These are phyloP conservation scores for Geodia barretti DNA, from an alignment of 37 sponge, comb jelly and placozoan genomes.

Conservation along the genomic window DNA sequence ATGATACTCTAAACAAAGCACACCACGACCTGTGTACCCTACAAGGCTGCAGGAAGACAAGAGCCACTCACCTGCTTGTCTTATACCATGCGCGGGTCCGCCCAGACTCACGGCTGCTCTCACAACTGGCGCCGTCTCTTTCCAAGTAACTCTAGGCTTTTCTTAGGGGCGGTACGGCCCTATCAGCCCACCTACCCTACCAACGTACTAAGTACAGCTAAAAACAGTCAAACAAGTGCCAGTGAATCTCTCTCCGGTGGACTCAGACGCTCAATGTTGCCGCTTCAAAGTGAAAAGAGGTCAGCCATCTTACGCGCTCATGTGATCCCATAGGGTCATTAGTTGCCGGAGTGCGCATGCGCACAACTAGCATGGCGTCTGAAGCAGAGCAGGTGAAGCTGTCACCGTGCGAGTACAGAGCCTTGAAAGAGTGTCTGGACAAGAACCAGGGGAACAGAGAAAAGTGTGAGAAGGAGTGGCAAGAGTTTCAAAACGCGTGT, in stretches of 20 bases:
- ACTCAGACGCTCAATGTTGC: neutral
- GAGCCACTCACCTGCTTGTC: neutral
- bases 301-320: slow-evolving; percentile 55
- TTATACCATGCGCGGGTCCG: neutral
- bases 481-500: slow-evolving; percentile 50
- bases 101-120: neutral
- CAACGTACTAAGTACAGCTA: neutral
- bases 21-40: neutral
- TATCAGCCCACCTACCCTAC: neutral
- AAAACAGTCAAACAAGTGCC: neutral
- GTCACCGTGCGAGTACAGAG: slow-evolving; percentile 37
- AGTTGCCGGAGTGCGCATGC: slow-evolving; percentile 62
- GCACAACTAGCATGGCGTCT: neutral
- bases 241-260: neutral
- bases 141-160: neutral
- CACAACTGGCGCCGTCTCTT: neutral
- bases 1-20: neutral
- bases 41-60: neutral
- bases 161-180: neutral
- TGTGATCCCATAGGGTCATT: slow-evolving; percentile 23
- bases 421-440: slow-evolving; percentile 48
- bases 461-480: slow-evolving; percentile 64
- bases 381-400: neutral
- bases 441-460: slow-evolving; percentile 52
- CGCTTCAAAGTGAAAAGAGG: slow-evolving; percentile 23